These are phyloP conservation scores for Drosophila chauvacae DNA, from an alignment of 1,140 invertebrate species.

Conservation along the genomic window DNA sequence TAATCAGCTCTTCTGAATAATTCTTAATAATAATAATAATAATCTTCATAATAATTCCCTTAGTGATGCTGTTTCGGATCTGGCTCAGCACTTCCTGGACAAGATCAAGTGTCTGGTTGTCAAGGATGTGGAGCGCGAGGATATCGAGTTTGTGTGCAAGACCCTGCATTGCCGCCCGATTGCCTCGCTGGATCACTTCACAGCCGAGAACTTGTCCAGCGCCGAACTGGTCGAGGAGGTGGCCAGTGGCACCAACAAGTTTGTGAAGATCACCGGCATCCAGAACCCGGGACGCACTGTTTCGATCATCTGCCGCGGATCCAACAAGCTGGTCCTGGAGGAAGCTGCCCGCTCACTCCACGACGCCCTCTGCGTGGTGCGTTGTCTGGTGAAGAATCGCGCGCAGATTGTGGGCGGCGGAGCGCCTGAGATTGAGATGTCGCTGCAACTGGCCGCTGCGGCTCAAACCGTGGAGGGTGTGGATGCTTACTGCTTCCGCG, in stretches of 20 bases:
- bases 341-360: conserved; percentile 98
- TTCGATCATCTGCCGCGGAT: conserved; percentile 96
- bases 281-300: conserved; percentile 95
- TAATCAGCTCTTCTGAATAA: neutral
- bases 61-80: conserved; percentile 96
- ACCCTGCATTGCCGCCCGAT: conserved; percentile 97
- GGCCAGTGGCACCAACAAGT: conserved; percentile 94
- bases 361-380: conserved; percentile 98
- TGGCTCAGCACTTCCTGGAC: conserved; percentile 98
- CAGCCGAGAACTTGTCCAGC: conserved; percentile 94
- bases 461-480: conserved; percentile 94
- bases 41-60: neutral
- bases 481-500: conserved; percentile 97
- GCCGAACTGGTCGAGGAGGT: conserved; percentile 99
- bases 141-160: conserved; percentile 99
- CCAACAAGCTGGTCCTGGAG: conserved; percentile 98
- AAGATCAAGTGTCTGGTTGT: conserved; percentile 99
- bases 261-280: conserved; percentile 97
- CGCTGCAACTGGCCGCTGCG: conserved; percentile 92
- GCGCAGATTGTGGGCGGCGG: conserved; percentile 97
- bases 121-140: conserved; percentile 98
- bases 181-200: conserved; percentile 99
- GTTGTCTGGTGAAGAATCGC: conserved; percentile 97
- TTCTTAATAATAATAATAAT: too few relatives aligned
- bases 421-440: conserved; percentile 97